Evolutionary conservation across 37 sponge, comb jelly and placozoan genomes (phyloP), one percentile per base, ranked within the genome.

Genomic region (Halichondria panicea): DNA sequence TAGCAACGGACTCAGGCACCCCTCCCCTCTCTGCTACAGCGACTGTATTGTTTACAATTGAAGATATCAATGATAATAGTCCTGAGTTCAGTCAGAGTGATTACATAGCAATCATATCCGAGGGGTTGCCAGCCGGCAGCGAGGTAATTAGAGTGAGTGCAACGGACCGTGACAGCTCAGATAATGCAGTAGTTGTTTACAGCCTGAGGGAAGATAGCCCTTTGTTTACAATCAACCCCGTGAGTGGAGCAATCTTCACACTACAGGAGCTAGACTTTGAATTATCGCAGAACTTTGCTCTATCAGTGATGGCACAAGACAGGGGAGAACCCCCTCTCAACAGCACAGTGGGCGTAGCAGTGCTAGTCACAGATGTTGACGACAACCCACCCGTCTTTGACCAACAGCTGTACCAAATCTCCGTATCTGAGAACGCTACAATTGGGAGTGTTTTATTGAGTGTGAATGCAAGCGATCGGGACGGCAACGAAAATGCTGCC

Each of bases 381-480:
- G 70, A 79, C 45, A 68, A 68, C 43, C 70, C 58, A 56, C 79
- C 79, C 34, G 60, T 79, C 5, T 79, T 79, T 55, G 25, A 22
- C 21, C 68, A 42, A 45, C 34, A 28, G 0, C 4, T 15, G 3
- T 79, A 79, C 56, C 5, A 34, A 2, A 27, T 43, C 2, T 25
- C 60, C 33, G 52, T 41, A 4, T 3, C 21, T 46, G 80, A 69
- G 36, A 52, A 70, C 22, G 25, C 60, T 30, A 39, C 27, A 27
- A 45, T 70, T 43, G 80, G 80, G 24, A 41, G 44, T 0, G 25
- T 32, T 43, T 74, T 92, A 18, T 15, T 56, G 15, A 48, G 38
- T 18, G 73, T 87, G 21, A 30, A 41, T 21, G 92, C 92, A 42
- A 62, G 31, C 27, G 92, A 87, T 74, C 38, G 39, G 15, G 92